Conservation (phyloP, 1,140 invertebrate genomes). For the Zaprionus kolodkinae region DNA sequence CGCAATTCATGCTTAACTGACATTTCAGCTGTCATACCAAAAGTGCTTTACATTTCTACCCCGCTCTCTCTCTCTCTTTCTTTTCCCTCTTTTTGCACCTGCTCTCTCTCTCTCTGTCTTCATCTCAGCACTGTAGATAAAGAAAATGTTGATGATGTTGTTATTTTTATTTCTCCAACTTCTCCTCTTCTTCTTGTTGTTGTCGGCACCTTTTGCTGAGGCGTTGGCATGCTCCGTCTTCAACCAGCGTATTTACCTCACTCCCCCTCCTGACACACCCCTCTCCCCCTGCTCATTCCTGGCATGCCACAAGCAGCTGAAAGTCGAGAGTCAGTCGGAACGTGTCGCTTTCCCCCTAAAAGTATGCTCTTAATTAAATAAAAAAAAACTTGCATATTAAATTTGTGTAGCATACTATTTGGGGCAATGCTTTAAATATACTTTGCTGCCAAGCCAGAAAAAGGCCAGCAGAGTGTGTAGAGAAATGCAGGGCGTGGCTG, state of each 20-base stretch:
- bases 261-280: too few relatives aligned
- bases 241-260: not conserved
- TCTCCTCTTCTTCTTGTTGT: not conserved
- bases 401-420: too few relatives aligned
- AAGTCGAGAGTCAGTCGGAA: too few relatives aligned
- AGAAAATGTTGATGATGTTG: slow-evolving; percentile 40
- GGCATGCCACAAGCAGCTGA: slow-evolving; percentile 75
- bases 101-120: slow-evolving; percentile 19
- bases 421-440: slow-evolving; percentile 33
- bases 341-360: slow-evolving; percentile 53
- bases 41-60: slow-evolving; percentile 75
- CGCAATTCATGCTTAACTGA: slow-evolving; percentile 76
- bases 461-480: too few relatives aligned
- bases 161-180: slow-evolving; percentile 33
- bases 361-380: slow-evolving; percentile 64
- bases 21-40: slow-evolving; percentile 80
- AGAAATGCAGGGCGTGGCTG: not conserved
- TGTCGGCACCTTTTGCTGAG: slow-evolving; percentile 48
- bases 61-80: not conserved
- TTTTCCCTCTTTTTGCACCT: not conserved
- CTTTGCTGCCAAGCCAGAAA: too few relatives aligned
- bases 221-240: slow-evolving; percentile 54
- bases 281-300: slow-evolving; percentile 58
- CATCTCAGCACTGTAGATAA: slow-evolving; percentile 26
- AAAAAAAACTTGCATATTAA: slow-evolving; percentile 50